These are phyloP conservation scores for Streptopelia turtur DNA, from an alignment of 2,797 vertebrate genomes.

Conservation along the genomic window DNA sequence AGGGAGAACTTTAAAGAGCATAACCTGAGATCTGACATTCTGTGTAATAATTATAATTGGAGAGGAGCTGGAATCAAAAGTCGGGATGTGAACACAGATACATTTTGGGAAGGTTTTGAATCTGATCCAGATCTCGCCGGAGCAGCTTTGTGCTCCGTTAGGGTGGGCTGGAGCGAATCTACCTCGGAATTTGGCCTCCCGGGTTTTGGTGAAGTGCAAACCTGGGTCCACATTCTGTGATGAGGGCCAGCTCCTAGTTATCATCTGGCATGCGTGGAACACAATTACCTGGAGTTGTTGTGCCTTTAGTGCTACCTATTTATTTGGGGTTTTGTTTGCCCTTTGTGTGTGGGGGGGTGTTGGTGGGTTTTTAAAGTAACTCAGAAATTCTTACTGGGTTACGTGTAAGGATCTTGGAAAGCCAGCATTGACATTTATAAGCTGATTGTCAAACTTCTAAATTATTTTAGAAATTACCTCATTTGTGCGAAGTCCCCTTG, in stretches of 20 bases:
- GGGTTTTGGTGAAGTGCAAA: neutral
- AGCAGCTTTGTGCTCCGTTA: neutral
- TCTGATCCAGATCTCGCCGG: conserved; percentile 11
- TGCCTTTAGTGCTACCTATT: neutral
- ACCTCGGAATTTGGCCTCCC: neutral
- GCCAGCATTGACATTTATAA: neutral
- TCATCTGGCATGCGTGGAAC: neutral
- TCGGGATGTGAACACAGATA: conserved; percentile 20
- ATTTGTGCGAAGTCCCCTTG: neutral
- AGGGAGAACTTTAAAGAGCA: conserved; percentile 58
- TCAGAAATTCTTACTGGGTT: neutral
- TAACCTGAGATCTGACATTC: conserved; percentile 63
- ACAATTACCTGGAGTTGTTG: neutral
- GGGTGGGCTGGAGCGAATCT: neutral
- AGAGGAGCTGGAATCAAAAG: conserved; percentile 44
- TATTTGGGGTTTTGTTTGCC: accelerated
- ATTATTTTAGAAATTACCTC: neutral
- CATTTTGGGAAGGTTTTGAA: conserved; percentile 32
- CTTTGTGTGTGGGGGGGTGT: too few relatives aligned
- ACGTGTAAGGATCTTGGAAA: neutral
- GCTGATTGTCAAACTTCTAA: neutral
- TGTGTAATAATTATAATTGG: conserved; percentile 57
- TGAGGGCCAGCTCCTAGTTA: neutral
- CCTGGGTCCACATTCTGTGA: neutral
- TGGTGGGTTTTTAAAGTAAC: neutral